Base-by-base conservation (phyloP, 2,797 vertebrate species). In the Tiaroga cobitis region DNA sequence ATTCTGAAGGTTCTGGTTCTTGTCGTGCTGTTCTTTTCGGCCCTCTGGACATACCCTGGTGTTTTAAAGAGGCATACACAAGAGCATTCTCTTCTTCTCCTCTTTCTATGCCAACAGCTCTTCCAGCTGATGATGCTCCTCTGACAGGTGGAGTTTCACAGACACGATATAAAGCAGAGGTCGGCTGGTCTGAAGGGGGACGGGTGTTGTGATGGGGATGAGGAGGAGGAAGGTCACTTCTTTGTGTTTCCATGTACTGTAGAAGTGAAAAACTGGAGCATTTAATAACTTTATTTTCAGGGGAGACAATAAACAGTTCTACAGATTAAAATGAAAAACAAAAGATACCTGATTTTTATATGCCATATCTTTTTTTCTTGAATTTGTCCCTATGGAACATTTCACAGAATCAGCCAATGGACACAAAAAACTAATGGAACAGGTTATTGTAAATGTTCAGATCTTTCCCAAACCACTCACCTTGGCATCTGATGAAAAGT, bases 1-100 rank as follows among this genome's bases (percentile, higher is more conserved):
- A 84, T 68, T 77, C 82, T 56, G 82, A 84, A 56, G n/a, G 61
- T 67, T 84, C 82, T 5, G 63, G n/a, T 77, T 84, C 82, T 56
- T 84, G 73, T 21, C 1, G 32, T 56, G 63, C n/a, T 76, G 63
- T 68, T 77, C 16, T 68, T 56, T 32, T 77, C 0, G 7, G 73
- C 46, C 18, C 61, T 56, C 46, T 69, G 56, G 61, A 2, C 3
- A 15, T 2, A 51, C 24, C 8, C 46, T 84, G 73, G 63, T 84
- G 73, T 77, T 84, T 84, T 13, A 84, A 69, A 56, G 82, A 67
- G 29, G 73, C 82, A 68, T 84, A 84, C 0, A 84, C 82, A 5
- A 84, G 34, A 56, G 7, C 34, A 68, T 32, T 68, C 1, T 69
- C 61, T 41, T 67, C 59, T 67, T 77, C 61, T 29, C 29, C 26